Percentiles rank a stretch among this genome's conserved stretches.
phyloP scores from a whole-genome alignment of 2,888 invertebrate genomes.

The Pseudoips prasinana region DNA sequence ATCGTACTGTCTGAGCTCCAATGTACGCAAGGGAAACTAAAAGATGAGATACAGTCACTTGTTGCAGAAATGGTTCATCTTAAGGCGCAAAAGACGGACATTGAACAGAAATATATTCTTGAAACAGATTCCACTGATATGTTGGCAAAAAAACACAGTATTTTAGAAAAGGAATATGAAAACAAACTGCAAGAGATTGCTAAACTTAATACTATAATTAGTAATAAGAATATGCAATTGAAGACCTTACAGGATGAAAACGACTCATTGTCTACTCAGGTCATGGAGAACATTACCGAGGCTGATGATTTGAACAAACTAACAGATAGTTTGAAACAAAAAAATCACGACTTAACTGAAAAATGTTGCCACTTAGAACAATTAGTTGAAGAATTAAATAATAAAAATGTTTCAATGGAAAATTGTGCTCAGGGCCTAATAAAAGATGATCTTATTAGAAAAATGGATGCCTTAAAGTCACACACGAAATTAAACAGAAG shows the following conservation, averaged over 20 bases:
- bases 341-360: conserved; percentile 38
- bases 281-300: conserved; percentile 82
- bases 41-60: conserved; percentile 38
- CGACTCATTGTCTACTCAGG: conserved; percentile 77
- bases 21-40: conserved; percentile 20
- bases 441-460: conserved; percentile 43
- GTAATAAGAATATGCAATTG: conserved; percentile 43
- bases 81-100: conserved; percentile 42
- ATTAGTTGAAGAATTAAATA: conserved; percentile 15
- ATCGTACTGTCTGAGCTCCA: conserved; percentile 25
- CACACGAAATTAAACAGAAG: conserved; percentile 58
- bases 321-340: conserved; percentile 44
- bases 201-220: conserved; percentile 41
- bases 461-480: conserved; percentile 30
- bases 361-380: conserved; percentile 41
- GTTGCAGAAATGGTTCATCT: conserved; percentile 38
- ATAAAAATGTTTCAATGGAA: conserved; percentile 3
- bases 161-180: conserved; percentile 51
- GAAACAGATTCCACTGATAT: conserved; percentile 52
- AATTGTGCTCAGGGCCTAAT: conserved; percentile 41
- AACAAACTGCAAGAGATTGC: conserved; percentile 44
- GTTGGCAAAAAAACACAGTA: conserved; percentile 51
- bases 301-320: conserved; percentile 69
- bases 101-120: conserved; percentile 53
- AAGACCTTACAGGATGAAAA: conserved; percentile 73